Evolutionary conservation across 2,113 vertebrate genomes (phyloP).

Genomic region (Chlorodrepanis virens): DNA sequence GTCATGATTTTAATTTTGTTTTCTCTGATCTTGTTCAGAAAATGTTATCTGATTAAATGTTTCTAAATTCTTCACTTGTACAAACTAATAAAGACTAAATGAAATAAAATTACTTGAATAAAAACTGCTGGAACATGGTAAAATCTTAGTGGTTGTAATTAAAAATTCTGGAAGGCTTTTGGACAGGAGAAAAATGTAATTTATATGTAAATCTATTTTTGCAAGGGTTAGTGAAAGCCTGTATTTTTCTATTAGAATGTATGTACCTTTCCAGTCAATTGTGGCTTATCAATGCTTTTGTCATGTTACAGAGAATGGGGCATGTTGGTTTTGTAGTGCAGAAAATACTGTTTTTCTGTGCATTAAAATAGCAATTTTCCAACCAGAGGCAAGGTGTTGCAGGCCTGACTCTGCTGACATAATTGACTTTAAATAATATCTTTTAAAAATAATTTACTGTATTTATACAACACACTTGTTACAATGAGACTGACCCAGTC

Average conservation of each 20-base stretch:
- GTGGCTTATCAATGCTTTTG: neutral
- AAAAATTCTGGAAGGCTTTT: slow-evolving; percentile 11
- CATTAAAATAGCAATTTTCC: neutral
- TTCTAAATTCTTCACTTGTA: neutral
- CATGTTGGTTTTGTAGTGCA: neutral
- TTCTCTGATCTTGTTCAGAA: neutral
- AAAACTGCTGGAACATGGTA: neutral
- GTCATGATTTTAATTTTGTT: neutral
- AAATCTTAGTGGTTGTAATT: neutral
- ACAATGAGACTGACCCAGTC: neutral
- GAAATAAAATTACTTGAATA: neutral
- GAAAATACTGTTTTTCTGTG: neutral
- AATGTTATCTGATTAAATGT: neutral
- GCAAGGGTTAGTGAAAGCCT: neutral
- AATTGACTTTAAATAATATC: neutral
- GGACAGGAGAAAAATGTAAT: neutral
- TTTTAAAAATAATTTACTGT: neutral
- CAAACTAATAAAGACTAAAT: neutral
- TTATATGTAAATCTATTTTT: slow-evolving; percentile 26
- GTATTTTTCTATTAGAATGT: neutral
- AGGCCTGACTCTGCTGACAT: neutral
- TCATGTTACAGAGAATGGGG: neutral
- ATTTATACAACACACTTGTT: neutral
- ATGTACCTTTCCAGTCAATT: neutral
- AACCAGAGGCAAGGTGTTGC: neutral